Base-by-base conservation (phyloP, 1,140 invertebrate species). In the Drepana arcuata region DNA sequence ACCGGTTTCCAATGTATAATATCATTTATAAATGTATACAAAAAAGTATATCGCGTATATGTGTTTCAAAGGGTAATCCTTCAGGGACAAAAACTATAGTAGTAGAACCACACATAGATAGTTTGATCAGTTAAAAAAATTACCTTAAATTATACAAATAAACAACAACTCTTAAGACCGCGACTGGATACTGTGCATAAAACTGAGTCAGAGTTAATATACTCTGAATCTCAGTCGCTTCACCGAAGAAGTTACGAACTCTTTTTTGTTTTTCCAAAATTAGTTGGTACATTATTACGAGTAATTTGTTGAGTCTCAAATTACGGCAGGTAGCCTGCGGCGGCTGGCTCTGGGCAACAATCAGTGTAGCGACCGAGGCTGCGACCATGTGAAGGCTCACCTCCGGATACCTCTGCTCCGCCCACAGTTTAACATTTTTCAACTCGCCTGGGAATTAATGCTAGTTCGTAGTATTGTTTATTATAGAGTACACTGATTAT, bases 371-470 rank as follows among this genome's bases (percentile, higher is more conserved):
- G 44, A 36, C 45, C 54, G 42, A 14, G 44, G 49, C 50, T 48
- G 42, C 42, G 46, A 34, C 43, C 56, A 65, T 51, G 53, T 59
- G 48, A 71, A 72, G 70, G 66, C 58, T 70, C 63, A 65, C 55
- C 56, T 63, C 52, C 41, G 34, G 51, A 54, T 52, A 31, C 45
- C 23, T 32, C 33, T 35, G 45, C 56, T 33, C 57, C 74, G 72
- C 78, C 78, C 72, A 73, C 78, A 71, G 66, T 79, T 82, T 82
- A 79, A 78, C 57, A 74, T 72, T 73, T 72, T 73, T 69, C 50
- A 57, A 64, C 61, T 58, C 48, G 61, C 57, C 53, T 63, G 57
- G 58, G 64, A 65, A 72, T 63, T 62, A 69, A 70, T 53, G 44
- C 66, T 75, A 75, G 67, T 60, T 63, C 61, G 51, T 52, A 55